Base-by-base conservation (phyloP, 2,113 vertebrate genomes). In the Pelecanoides urinatrix region DNA sequence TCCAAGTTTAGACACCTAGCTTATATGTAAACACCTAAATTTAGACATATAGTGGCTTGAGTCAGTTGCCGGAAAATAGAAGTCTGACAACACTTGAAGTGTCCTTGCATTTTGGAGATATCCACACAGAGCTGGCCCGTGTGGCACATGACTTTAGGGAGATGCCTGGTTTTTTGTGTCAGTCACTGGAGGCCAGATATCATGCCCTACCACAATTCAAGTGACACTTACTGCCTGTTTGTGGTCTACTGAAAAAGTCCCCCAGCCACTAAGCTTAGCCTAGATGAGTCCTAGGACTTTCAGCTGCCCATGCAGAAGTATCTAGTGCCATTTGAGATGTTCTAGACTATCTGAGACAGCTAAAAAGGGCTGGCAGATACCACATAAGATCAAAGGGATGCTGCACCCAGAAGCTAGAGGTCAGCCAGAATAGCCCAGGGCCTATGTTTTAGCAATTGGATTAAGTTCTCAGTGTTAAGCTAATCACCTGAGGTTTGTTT, bases 11-110 rank as follows among this genome's bases (percentile, higher is more conserved):
- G 56, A 75, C 16, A 81, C 36, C 61, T 75, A 75, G 70, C 77
- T 95, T 34, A 49, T 89, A 89, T 75, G 36, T 44, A 94, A 96
- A 90, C 34, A 78, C 27, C 91, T 96, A 89, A 91, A 96, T 95
- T 95, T 96, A 96, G 91, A 81, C 23, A 44, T 55, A 20, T 10
- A 91, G 72, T 78, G 34, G 59, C 47, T 95, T 95, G 93, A 95
- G 84, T 95, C 84, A 91, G 52, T 92, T 72, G 13, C 40, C 90
- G 82, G 58, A 94, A 97, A 96, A 95, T 90, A 96, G 92, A 97
- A 89, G 19, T 44, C 61, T 89, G 91, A 94, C 52, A 86, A 44
- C 62, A 85, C 17, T 81, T 68, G 36, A 47, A 85, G 15, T 61
- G 61, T 53, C 94, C 94, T 96, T 96, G 91, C 21, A 12, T 71